These are phyloP conservation scores for Turnix velox DNA, from an alignment of 2,113 vertebrate genomes.

Conservation along the genomic window DNA sequence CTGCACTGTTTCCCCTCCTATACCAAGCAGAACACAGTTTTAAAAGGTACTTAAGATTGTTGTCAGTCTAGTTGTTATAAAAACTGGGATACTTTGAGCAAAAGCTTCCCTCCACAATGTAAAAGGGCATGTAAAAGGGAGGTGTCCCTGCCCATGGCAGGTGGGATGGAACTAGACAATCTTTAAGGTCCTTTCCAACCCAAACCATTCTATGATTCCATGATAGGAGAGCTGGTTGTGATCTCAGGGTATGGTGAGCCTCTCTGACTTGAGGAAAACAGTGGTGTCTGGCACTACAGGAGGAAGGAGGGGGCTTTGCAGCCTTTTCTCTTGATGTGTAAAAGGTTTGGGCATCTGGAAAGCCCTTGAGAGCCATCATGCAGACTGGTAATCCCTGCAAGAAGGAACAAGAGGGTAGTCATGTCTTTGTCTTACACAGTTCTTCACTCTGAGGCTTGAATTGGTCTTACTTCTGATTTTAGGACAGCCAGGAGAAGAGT, in stretches of 20 bases:
- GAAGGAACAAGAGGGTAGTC: neutral
- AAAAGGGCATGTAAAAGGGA: accelerated
- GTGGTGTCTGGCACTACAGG: neutral
- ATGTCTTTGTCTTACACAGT: neutral
- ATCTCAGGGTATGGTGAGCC: neutral
- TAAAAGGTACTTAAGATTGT: neutral
- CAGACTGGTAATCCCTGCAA: neutral
- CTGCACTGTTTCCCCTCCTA: neutral
- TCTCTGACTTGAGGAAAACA: neutral
- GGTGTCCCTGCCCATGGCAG: neutral
- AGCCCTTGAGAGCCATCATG: accelerated
- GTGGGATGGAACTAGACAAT: too few relatives aligned
- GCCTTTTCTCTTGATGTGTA: neutral
- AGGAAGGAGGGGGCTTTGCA: neutral
- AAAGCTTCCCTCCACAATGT: neutral
- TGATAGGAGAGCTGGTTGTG: neutral
- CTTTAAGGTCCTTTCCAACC: too few relatives aligned
- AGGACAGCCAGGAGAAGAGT: neutral
- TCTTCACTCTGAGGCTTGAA: neutral
- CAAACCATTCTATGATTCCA: too few relatives aligned
- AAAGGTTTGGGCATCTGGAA: neutral
- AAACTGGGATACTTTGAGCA: neutral
- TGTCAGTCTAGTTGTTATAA: neutral
- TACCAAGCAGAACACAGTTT: neutral
- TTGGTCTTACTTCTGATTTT: neutral